These are phyloP conservation scores for Nibea coibor DNA, from an alignment of 2,113 vertebrate genomes.

Conservation along the genomic window DNA sequence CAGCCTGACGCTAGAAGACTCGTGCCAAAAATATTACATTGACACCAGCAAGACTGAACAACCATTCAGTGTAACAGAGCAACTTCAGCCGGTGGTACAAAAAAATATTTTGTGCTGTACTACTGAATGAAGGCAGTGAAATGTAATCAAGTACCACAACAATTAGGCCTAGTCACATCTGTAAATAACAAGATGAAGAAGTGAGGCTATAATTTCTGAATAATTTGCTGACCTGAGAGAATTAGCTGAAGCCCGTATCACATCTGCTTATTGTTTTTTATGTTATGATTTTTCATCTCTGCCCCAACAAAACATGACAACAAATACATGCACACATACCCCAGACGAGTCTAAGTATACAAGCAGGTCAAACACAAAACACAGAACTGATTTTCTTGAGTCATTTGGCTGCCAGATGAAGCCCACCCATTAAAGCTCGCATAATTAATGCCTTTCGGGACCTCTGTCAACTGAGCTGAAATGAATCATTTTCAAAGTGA, in stretches of 20 bases:
- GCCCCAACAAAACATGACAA: not conserved
- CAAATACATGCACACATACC: not conserved
- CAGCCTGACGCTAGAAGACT: not conserved
- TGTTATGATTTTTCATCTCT: not conserved
- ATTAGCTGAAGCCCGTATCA: not conserved
- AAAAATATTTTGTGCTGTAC: not conserved
- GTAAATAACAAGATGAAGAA: not conserved
- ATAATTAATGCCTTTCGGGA: slow-evolving; percentile 21
- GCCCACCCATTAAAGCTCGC: not conserved
- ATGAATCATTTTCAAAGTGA: slow-evolving; percentile 39
- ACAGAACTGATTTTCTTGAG: not conserved
- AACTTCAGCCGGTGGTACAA: not conserved
- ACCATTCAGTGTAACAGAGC: not conserved
- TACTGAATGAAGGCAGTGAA: not conserved
- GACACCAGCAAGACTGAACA: not conserved
- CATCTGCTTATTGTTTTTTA: not conserved
- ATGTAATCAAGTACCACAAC: not conserved
- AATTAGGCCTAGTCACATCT: not conserved
- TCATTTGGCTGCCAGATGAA: slow-evolving; percentile 25
- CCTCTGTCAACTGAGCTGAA: slow-evolving; percentile 33
- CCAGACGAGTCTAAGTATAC: not conserved
- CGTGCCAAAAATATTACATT: not conserved
- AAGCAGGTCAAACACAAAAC: slow-evolving; percentile 4
- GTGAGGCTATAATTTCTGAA: not conserved
- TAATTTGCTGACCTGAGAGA: not conserved